These are phyloP conservation scores for Pollenia angustigena DNA, from an alignment of 2,888 invertebrate genomes.

Conservation along the genomic window DNA sequence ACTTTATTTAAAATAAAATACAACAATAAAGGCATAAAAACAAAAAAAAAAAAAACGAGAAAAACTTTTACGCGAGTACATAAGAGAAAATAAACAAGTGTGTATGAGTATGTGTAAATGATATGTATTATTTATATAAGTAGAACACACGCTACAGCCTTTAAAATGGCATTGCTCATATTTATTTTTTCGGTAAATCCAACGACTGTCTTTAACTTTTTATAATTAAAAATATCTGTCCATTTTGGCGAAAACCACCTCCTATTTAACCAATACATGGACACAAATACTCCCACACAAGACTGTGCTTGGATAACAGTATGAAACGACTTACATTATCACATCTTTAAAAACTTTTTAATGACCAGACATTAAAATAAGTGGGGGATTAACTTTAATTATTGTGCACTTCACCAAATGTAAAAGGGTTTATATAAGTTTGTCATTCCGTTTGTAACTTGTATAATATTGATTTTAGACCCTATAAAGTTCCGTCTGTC, in stretches of 20 bases:
- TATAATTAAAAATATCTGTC: conserved; percentile 33
- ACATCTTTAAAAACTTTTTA: conserved; percentile 36
- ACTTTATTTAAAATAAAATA: conserved; percentile 43
- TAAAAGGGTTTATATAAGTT: background rate
- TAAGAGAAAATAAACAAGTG: background rate
- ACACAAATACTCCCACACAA: background rate
- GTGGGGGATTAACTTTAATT: conserved; percentile 43
- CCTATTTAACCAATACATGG: background rate
- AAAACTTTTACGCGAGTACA: background rate
- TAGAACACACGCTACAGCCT: background rate
- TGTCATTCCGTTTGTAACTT: too few relatives aligned
- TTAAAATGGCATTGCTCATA: background rate
- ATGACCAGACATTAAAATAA: conserved; percentile 32
- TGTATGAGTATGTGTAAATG: background rate
- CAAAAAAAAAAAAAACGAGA: conserved; percentile 17
- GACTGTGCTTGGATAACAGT: background rate
- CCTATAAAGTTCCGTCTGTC: too few relatives aligned
- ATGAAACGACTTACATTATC: background rate
- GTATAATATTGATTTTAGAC: too few relatives aligned
- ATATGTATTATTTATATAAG: background rate
- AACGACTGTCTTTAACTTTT: conserved; percentile 41
- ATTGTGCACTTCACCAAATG: conserved; percentile 1
- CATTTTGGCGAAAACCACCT: background rate
- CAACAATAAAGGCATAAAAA: conserved; percentile 3
- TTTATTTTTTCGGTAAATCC: conserved; percentile 33